Base-by-base conservation (phyloP, 2,113 vertebrate genomes). In the Pteropus alecto region DNA sequence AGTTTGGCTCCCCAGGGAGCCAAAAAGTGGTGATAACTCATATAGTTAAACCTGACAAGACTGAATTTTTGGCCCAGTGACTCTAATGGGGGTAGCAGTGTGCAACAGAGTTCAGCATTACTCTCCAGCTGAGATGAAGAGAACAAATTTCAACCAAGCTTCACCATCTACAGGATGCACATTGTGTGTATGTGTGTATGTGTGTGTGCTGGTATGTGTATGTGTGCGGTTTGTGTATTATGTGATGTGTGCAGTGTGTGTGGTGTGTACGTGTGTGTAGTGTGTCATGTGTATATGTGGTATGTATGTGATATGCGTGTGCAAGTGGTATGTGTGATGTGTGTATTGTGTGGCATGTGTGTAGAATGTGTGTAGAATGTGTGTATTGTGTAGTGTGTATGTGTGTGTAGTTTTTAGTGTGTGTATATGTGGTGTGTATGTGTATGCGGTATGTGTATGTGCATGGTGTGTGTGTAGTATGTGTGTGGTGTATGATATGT, bases 81-180 rank as follows among this genome's bases (percentile, higher is more conserved):
- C 54, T 30, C 15, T 76, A 10, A 16, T 43, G 0, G 1, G n/a
- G 46, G n/a, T 33, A 21, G 24, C 14, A 2, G 16, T 3, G 7
- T 0, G 2, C 0, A 0, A 15, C 4, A 11, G 58, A 14, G 21
- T 15, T 68, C 38, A 91, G 60, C 19, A 28, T 19, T 35, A 11
- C 22, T 30, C 30, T 5, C 65, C 3, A n/a, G 7, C 13, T 3
- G 30, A 61, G 71, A 6, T 11, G n/a, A 56, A 46, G 61, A 41
- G 88, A n/a, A 26, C 3, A 61, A 13, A 33, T 41, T 71, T 22
- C 41, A 41, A 58, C 38, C 18, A 58, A 76, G 43, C 46, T 60
- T 79, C 82, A 24, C 82, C 35, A 21, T 13, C 70, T 76, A 26
- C 24, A 71, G 9, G 18, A 21, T 30, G 43, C 21, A 48, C 4